A percentile compares a stretch with the other conserved stretches of the same genome.
phyloP scores from a whole-genome alignment of 2,113 vertebrate species.

The Poecilia latipinna region DNA sequence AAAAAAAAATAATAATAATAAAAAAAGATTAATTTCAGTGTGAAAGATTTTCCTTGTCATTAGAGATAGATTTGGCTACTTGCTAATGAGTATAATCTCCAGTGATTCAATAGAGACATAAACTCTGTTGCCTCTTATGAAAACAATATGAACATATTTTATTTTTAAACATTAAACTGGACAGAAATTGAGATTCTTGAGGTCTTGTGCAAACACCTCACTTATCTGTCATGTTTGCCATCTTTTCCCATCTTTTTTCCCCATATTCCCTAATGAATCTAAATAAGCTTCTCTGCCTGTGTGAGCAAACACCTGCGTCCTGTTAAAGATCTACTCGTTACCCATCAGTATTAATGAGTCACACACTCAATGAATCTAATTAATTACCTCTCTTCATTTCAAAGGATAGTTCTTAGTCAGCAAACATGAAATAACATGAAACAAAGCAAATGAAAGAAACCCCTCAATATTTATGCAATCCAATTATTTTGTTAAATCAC shows the following conservation, averaged over 20 bases:
- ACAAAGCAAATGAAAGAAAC: constrained; percentile 26
- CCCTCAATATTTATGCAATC: not conserved
- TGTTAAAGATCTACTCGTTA: constrained; percentile 20
- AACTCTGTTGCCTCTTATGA: constrained; percentile 22
- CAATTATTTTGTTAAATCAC: not conserved
- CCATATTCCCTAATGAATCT: not conserved
- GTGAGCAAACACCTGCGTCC: constrained; percentile 18
- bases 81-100: not conserved
- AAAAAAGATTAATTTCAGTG: too few species aligned
- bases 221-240: constrained; percentile 7
- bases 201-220: constrained; percentile 35
- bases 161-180: constrained; percentile 38
- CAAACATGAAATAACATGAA: constrained; percentile 38
- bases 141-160: constrained; percentile 44
- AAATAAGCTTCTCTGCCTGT: constrained; percentile 1
- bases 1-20: too few species aligned
- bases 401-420: constrained; percentile 31
- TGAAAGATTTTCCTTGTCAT: not conserved
- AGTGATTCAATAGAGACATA: constrained; percentile 18
- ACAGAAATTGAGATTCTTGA: constrained; percentile 54
- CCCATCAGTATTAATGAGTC: constrained; percentile 59
- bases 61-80: not conserved
- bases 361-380: constrained; percentile 15
- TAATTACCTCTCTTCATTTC: constrained; percentile 43
- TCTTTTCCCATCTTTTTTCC: not conserved